phyloP scores from a whole-genome alignment of 2,888 invertebrate species.

The Orgyia antiqua region DNA sequence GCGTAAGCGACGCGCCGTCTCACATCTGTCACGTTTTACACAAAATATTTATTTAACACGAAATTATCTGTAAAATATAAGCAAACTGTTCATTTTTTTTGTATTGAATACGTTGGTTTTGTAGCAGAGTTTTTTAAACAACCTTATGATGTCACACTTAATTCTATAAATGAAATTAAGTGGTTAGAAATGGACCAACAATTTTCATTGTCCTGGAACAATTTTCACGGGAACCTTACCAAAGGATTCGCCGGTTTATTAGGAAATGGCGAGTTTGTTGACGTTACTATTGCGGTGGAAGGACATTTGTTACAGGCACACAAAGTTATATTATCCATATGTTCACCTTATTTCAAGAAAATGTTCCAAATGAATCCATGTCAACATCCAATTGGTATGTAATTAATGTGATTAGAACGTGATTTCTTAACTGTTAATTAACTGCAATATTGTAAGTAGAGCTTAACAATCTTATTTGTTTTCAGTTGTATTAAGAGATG shows the following conservation, averaged over 20 bases:
- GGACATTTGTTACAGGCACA: slow-evolving; percentile 83
- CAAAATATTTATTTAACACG: slow-evolving; percentile 32
- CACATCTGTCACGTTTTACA: slow-evolving; percentile 37
- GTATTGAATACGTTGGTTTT: too few relatives aligned
- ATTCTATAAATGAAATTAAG: slow-evolving; percentile 44
- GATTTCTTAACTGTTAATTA: too few relatives aligned
- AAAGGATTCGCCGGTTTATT: slow-evolving; percentile 80
- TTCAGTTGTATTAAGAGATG: slow-evolving; percentile 84
- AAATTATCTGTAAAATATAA: slow-evolving; percentile 23
- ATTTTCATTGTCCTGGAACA: slow-evolving; percentile 85
- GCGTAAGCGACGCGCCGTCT: slow-evolving; percentile 41
- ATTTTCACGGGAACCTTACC: slow-evolving; percentile 84
- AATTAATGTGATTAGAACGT: slow-evolving; percentile 10
- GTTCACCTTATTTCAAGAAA: slow-evolving; percentile 84
- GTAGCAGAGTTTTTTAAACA: too few relatives aligned
- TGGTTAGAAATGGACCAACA: slow-evolving; percentile 79
- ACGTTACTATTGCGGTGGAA: slow-evolving; percentile 80
- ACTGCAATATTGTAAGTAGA: neutral
- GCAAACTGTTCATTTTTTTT: slow-evolving; percentile 8
- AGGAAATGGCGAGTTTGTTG: slow-evolving; percentile 78
- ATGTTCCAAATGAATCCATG: slow-evolving; percentile 82
- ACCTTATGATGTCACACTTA: too few relatives aligned
- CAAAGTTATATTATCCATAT: slow-evolving; percentile 84
- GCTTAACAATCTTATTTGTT: slow-evolving; percentile 16
- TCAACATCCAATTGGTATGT: slow-evolving; percentile 80